A percentile compares a stretch with the other conserved stretches of the same genome.
These are phyloP conservation scores for Schizotus pectinicornis DNA, from an alignment of 2,888 invertebrate species.

Conservation along the genomic window DNA sequence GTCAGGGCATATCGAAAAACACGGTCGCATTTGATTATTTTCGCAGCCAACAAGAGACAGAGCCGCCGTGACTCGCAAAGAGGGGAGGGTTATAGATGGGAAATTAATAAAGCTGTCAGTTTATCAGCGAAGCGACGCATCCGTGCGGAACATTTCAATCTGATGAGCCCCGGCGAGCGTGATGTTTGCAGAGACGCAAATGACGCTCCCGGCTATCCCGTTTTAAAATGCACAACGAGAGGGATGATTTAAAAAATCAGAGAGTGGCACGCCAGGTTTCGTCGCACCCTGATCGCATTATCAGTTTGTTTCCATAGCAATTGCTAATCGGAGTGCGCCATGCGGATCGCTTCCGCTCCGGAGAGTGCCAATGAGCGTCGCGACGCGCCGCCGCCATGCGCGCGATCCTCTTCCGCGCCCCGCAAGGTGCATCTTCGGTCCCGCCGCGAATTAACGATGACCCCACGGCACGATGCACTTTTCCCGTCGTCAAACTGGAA, in stretches of 20 bases:
- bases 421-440: constrained; percentile 14
- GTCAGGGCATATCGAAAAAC: constrained; percentile 34
- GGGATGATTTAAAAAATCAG: constrained; percentile 59
- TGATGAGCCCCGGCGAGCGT: constrained; percentile 43
- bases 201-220: constrained; percentile 57
- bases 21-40: constrained; percentile 44
- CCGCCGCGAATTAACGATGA: constrained; percentile 18
- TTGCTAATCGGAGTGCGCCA: constrained; percentile 64
- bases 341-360: constrained; percentile 56
- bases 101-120: constrained; percentile 82
- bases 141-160: constrained; percentile 62
- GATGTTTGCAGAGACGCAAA: constrained; percentile 59
- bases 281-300: constrained; percentile 60
- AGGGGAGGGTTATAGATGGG: constrained; percentile 59
- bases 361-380: constrained; percentile 53
- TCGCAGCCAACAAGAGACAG: constrained; percentile 40
- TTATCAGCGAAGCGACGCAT: constrained; percentile 60
- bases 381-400: constrained; percentile 38
- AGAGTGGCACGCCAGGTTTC: constrained; percentile 55
- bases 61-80: constrained; percentile 35
- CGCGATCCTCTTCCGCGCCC: constrained; percentile 29
- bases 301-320: constrained; percentile 66
- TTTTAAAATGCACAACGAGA: constrained; percentile 49
- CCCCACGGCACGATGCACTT: constrained; percentile 1
- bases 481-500: not conserved